These are phyloP conservation scores for Apodemus sylvaticus DNA, from an alignment of 2,113 vertebrate species.

Conservation along the genomic window DNA sequence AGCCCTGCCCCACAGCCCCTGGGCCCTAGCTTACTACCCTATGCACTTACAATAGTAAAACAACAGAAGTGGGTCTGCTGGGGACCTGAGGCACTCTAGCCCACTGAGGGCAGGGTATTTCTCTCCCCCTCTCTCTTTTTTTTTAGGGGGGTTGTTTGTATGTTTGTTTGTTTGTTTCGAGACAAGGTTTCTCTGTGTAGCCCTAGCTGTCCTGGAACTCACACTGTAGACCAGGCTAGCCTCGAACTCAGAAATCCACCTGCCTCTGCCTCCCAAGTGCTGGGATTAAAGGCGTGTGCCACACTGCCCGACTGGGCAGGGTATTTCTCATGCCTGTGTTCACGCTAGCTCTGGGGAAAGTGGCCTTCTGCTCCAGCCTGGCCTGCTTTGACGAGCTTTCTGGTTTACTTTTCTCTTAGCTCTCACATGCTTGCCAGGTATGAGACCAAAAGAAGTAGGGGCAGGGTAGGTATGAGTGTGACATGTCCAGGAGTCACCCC, in stretches of 20 bases:
- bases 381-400: neutral
- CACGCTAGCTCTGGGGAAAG: neutral
- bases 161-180: too few relatives aligned
- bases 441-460: neutral
- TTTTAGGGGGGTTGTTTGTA: too few relatives aligned
- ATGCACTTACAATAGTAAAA: constrained; percentile 60
- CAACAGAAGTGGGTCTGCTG: constrained; percentile 69
- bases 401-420: neutral
- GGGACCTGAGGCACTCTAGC: neutral
- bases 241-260: too few relatives aligned
- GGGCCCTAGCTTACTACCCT: neutral
- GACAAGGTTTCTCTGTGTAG: too few relatives aligned
- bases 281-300: too few relatives aligned
- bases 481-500: neutral
- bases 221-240: too few relatives aligned
- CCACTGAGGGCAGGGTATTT: neutral
- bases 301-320: too few relatives aligned
- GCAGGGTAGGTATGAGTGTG: neutral
- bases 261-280: too few relatives aligned
- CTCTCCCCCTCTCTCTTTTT: too few relatives aligned
- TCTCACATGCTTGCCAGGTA: constrained; percentile 31
- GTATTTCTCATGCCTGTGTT: neutral
- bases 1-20: neutral
- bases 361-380: neutral
- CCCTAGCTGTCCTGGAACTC: too few relatives aligned